Conservation (phyloP, 2,888 invertebrate genomes). For the Spisula subtruncata region DNA sequence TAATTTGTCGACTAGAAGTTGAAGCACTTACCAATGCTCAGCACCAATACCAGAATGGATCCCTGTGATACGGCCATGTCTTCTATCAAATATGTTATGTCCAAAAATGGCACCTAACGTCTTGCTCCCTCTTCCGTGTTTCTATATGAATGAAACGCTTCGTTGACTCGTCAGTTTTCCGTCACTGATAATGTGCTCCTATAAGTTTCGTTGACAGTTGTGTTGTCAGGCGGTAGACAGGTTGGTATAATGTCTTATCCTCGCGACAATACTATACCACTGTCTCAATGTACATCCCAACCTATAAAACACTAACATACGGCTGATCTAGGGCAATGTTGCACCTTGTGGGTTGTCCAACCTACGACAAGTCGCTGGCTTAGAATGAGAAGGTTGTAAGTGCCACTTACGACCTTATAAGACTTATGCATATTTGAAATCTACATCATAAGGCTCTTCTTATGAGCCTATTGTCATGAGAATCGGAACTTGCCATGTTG, state of each 20-base stretch:
- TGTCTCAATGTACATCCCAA: not conserved
- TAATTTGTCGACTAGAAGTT: too few species aligned
- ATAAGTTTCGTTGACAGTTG: conserved; percentile 22
- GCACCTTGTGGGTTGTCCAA: not conserved
- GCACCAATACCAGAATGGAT: conserved; percentile 39
- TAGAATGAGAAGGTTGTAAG: too few species aligned
- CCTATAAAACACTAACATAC: too few species aligned
- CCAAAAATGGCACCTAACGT: conserved; percentile 40
- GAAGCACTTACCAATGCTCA: conserved; percentile 53
- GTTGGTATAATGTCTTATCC: conserved; percentile 20
- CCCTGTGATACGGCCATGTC: conserved; percentile 49
- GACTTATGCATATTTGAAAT: too few species aligned
- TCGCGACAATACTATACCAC: conserved; percentile 45
- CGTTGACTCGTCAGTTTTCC: conserved; percentile 33
- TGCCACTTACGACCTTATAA: too few species aligned
- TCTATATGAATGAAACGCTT: conserved; percentile 27
- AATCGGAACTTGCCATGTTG: too few species aligned
- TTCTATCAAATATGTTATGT: conserved; percentile 31
- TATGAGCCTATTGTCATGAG: too few species aligned
- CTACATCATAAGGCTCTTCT: too few species aligned
- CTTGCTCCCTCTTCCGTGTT: conserved; percentile 5
- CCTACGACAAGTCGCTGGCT: not conserved
- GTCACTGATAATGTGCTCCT: conserved; percentile 22
- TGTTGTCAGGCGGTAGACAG: conserved; percentile 36
- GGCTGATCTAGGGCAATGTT: too few species aligned